phyloP scores from a whole-genome alignment of 35 echinoderm and acorn worm species.

The Heliocidaris tuberculata region DNA sequence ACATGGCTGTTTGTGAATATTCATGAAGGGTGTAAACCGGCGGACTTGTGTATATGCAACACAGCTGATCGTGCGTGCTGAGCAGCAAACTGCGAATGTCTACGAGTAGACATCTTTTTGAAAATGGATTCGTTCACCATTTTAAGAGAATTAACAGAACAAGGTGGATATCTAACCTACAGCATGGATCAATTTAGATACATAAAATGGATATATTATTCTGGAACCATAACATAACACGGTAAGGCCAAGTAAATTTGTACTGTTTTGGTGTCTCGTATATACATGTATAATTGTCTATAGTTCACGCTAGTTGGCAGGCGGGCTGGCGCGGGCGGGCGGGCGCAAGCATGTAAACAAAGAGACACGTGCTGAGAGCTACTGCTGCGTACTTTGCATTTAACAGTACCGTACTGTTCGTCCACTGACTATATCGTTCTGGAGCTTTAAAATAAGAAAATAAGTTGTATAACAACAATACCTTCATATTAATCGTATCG shows the following conservation, averaged over 20 bases:
- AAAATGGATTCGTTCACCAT: too few relatives aligned
- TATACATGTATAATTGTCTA: neutral
- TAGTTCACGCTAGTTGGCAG: neutral
- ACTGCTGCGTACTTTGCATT: neutral
- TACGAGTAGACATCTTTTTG: neutral
- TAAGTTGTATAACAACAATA: neutral
- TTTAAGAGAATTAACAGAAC: neutral
- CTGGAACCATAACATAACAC: neutral
- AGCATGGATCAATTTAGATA: neutral
- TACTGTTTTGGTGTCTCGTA: neutral
- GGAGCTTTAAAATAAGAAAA: neutral
- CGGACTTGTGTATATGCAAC: neutral
- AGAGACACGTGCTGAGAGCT: neutral
- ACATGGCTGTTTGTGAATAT: neutral
- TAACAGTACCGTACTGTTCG: neutral
- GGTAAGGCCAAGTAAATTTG: neutral
- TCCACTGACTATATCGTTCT: neutral
- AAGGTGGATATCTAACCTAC: neutral
- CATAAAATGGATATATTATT: neutral
- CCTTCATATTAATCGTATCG: neutral
- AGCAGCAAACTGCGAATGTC: neutral
- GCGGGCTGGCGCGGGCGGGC: neutral
- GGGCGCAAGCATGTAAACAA: neutral
- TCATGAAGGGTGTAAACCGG: neutral
- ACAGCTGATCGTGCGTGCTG: neutral